Conservation (phyloP, 2,113 vertebrate genomes). For the Galeopterus variegatus region DNA sequence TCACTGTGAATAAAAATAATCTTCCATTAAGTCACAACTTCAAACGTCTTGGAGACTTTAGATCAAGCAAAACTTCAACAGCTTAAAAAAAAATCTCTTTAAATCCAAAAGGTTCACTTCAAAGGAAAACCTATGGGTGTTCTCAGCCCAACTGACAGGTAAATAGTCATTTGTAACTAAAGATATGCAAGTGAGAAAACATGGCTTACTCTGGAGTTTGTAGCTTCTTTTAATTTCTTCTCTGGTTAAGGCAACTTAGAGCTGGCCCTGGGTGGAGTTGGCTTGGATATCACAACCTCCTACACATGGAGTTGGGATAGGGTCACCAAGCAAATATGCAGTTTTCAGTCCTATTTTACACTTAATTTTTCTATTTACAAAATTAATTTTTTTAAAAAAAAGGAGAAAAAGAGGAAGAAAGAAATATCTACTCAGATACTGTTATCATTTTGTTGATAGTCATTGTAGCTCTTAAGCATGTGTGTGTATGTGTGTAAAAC, state of each 20-base stretch:
- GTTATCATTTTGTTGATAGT: background rate
- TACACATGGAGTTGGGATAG: background rate
- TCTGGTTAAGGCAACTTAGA: conserved; percentile 65
- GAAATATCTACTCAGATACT: background rate
- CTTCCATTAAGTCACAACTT: conserved; percentile 89
- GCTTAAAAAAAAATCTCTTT: conserved; percentile 87
- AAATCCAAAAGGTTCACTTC: conserved; percentile 89
- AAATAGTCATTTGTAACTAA: conserved; percentile 90
- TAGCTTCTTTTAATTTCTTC: conserved; percentile 61
- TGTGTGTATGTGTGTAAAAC: background rate
- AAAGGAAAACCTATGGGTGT: conserved; percentile 89
- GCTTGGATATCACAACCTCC: background rate
- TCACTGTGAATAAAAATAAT: conserved; percentile 88
- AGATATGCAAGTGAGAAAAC: conserved; percentile 82
- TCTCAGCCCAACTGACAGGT: conserved; percentile 87
- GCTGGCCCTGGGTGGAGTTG: background rate
- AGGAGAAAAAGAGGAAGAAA: background rate
- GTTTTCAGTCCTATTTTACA: background rate
- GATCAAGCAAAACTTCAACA: conserved; percentile 89
- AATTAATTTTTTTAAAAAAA: background rate
- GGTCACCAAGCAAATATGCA: background rate
- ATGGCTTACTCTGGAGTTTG: conserved; percentile 53
- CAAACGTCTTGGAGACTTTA: conserved; percentile 87
- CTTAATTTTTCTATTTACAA: background rate
- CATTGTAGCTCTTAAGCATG: background rate